These are phyloP conservation scores for Pholis gunnellus DNA, from an alignment of 2,113 vertebrate species.

Conservation along the genomic window DNA sequence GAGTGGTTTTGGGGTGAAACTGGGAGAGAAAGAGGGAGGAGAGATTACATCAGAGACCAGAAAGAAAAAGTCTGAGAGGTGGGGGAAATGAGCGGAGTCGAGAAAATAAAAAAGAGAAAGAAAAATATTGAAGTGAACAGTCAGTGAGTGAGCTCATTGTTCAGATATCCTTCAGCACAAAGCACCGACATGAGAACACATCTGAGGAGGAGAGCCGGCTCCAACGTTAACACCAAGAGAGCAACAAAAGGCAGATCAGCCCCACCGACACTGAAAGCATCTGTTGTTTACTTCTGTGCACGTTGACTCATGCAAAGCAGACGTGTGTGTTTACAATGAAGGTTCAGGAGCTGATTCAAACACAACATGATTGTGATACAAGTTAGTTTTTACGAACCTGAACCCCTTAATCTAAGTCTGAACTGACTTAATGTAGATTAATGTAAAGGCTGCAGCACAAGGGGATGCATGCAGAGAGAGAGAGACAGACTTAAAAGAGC, in stretches of 20 bases:
- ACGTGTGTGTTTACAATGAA: background rate
- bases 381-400: background rate
- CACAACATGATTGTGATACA: background rate
- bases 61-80: slow-evolving; percentile 8
- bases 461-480: too few relatives aligned
- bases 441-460: too few relatives aligned
- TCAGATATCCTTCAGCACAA: slow-evolving; percentile 11
- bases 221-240: background rate
- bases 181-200: slow-evolving; percentile 2
- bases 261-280: slow-evolving; percentile 13
- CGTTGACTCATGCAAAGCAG: background rate
- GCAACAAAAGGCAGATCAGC: background rate
- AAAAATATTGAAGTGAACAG: background rate
- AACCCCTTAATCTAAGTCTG: background rate
- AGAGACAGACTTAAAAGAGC: too few relatives aligned
- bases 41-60: slow-evolving; percentile 48
- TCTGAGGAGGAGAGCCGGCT: background rate
- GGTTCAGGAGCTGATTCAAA: background rate
- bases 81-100: slow-evolving; percentile 15
- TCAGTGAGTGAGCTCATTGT: slow-evolving; percentile 21
- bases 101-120: background rate
- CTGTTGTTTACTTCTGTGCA: background rate
- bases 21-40: slow-evolving; percentile 29
- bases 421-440: background rate
- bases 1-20: slow-evolving; percentile 54